Evolutionary conservation across 2,113 vertebrate genomes (phyloP).

Genomic region (Aspidoscelis tigris): DNA sequence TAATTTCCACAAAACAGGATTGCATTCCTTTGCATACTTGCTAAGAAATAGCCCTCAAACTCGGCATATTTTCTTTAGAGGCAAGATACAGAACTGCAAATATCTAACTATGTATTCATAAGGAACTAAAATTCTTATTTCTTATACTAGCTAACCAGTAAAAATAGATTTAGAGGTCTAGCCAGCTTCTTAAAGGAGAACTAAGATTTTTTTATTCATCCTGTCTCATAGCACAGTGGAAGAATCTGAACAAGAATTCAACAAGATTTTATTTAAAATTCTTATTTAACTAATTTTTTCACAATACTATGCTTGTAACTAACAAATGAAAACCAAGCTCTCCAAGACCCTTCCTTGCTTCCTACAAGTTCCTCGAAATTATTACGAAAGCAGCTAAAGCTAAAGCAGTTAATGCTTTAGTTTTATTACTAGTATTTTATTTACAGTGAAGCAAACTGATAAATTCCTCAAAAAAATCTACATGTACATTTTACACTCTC

Average conservation of each 20-base stretch:
- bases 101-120: neutral
- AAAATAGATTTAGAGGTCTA: neutral
- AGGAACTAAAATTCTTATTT: neutral
- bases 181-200: no score
- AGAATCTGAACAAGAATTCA: neutral
- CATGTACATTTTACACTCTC: no score
- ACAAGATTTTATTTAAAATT: neutral
- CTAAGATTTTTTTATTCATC: neutral
- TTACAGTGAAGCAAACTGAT: neutral
- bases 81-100: neutral
- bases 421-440: neutral
- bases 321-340: constrained; percentile 76
- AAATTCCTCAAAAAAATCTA: neutral
- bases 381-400: constrained; percentile 63
- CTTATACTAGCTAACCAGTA: neutral
- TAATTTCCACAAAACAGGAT: neutral
- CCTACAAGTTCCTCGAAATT: constrained; percentile 68
- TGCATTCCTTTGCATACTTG: neutral
- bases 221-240: neutral
- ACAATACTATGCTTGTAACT: constrained; percentile 46
- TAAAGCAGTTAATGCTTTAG: constrained; percentile 36
- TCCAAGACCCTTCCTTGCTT: constrained; percentile 72
- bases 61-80: neutral
- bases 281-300: neutral
- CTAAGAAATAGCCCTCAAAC: neutral